These are phyloP conservation scores for Drosophila diplacantha DNA, from an alignment of 2,888 invertebrate genomes.

Conservation along the genomic window DNA sequence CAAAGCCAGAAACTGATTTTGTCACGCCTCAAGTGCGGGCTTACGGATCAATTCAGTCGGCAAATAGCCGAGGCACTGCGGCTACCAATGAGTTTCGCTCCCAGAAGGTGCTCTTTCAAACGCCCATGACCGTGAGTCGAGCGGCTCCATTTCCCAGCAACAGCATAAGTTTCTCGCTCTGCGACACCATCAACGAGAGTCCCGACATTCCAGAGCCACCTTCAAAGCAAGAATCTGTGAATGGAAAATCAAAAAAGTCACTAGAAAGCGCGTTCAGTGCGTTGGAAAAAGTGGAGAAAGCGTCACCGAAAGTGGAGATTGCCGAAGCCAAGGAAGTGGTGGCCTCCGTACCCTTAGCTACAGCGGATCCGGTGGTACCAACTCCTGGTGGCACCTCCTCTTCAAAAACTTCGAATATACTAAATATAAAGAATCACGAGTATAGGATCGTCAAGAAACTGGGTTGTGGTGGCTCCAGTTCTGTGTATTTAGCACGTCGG, in stretches of 20 bases:
- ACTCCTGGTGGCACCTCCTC: slow-evolving; percentile 12
- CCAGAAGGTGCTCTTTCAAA: slow-evolving; percentile 77
- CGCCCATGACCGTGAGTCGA: slow-evolving; percentile 75
- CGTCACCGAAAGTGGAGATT: background rate
- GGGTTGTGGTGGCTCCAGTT: slow-evolving; percentile 94
- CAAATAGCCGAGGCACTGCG: slow-evolving; percentile 48
- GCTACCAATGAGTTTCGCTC: slow-evolving; percentile 74
- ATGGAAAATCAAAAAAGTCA: slow-evolving; percentile 65
- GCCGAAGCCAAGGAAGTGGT: slow-evolving; percentile 13
- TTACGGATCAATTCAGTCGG: slow-evolving; percentile 59
- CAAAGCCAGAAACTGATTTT: slow-evolving; percentile 64
- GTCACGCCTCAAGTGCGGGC: slow-evolving; percentile 75
- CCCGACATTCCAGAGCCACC: slow-evolving; percentile 57
- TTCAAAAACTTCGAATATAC: slow-evolving; percentile 69
- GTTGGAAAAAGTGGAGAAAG: slow-evolving; percentile 19
- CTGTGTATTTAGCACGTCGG: slow-evolving; percentile 81
- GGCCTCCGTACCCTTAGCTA: slow-evolving; percentile 1
- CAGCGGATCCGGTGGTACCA: slow-evolving; percentile 2
- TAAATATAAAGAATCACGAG: slow-evolving; percentile 84
- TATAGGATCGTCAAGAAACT: slow-evolving; percentile 87
- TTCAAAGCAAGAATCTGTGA: slow-evolving; percentile 21
- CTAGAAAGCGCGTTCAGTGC: slow-evolving; percentile 58
- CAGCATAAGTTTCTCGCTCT: slow-evolving; percentile 73
- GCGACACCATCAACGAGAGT: slow-evolving; percentile 73
- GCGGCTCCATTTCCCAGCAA: slow-evolving; percentile 67